Conservation (phyloP, 2,113 vertebrate species). For the Grantiella picta region DNA sequence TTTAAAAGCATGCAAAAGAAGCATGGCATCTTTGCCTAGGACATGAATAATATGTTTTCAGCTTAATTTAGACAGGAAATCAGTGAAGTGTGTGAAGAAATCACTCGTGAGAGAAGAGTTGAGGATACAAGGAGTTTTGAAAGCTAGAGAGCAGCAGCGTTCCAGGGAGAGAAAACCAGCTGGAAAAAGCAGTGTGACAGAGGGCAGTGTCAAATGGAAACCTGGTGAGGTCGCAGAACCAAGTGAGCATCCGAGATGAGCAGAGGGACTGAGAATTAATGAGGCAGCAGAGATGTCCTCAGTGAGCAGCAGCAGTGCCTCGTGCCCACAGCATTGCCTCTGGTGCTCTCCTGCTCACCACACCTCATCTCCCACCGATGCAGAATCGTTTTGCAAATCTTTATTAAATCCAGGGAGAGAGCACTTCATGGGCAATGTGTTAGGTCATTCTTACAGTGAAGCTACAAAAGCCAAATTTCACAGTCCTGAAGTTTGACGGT, state of each 20-base stretch:
- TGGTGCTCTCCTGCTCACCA: neutral
- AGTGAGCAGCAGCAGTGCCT: neutral
- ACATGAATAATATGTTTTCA: neutral
- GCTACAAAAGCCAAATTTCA: neutral
- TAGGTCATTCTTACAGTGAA: neutral
- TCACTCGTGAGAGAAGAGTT: neutral
- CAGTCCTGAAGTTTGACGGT: neutral
- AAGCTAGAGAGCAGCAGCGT: slow-evolving; percentile 56
- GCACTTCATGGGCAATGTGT: neutral
- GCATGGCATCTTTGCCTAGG: neutral
- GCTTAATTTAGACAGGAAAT: neutral
- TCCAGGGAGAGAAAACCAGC: neutral
- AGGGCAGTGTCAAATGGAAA: neutral
- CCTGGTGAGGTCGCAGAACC: neutral
- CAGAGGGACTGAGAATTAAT: neutral
- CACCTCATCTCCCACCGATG: neutral
- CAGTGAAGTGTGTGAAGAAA: neutral
- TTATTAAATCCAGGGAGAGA: neutral
- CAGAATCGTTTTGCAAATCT: neutral
- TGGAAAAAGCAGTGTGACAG: neutral
- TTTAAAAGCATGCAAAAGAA: neutral
- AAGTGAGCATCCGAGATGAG: slow-evolving; percentile 1
- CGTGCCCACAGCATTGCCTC: neutral
- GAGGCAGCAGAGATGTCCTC: neutral
- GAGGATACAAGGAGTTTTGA: neutral